phyloP scores from a whole-genome alignment of 2,888 invertebrate genomes.

The Stenotaenia linearis region DNA sequence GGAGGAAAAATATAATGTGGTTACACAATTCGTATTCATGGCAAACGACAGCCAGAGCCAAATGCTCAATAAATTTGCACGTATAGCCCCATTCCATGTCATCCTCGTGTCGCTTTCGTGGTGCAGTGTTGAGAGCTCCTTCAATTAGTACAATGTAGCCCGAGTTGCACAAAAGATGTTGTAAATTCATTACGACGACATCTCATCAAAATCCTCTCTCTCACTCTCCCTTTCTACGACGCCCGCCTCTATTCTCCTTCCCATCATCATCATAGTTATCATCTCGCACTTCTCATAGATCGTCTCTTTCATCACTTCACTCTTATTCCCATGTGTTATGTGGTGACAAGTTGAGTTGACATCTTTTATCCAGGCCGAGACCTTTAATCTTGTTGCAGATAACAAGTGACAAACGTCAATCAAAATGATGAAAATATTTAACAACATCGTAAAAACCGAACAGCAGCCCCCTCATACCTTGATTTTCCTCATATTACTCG shows the following conservation, averaged over 20 bases:
- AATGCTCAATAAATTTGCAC: neutral
- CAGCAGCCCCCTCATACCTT: neutral
- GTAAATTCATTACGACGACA: neutral
- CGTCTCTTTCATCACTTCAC: neutral
- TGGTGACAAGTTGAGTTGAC: neutral
- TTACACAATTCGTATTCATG: conserved; percentile 29
- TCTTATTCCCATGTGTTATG: neutral
- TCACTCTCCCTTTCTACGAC: neutral
- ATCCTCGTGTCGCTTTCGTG: neutral
- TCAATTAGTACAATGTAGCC: neutral
- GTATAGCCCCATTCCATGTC: neutral
- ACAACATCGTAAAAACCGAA: neutral
- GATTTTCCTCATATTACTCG: neutral
- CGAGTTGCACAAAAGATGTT: neutral
- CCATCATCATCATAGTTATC: neutral
- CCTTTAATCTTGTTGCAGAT: neutral
- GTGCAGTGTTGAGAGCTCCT: neutral
- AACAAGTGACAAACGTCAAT: neutral
- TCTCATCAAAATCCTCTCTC: neutral
- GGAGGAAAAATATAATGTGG: conserved; percentile 1
- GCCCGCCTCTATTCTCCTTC: neutral
- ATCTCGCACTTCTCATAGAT: neutral
- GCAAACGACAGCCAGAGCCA: neutral
- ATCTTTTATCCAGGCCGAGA: neutral
- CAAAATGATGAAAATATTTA: neutral